Evolutionary conservation across 2,888 invertebrate species (phyloP), one percentile per base, ranked within the genome.

Genomic region (Hirtodrosophila cameraria): DNA sequence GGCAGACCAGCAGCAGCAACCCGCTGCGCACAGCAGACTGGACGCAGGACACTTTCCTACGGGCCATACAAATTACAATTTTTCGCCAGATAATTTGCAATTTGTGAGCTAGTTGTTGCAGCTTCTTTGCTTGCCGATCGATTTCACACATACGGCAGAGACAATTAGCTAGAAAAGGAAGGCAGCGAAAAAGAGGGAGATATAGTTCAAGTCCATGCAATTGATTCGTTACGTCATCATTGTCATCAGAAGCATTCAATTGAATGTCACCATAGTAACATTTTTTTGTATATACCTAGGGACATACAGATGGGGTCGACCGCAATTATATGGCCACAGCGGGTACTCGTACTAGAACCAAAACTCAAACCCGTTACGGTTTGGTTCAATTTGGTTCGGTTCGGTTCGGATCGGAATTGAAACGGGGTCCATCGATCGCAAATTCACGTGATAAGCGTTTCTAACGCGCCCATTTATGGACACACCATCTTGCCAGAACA

Each of bases 271-370:
- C 30, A 18, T 3, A 36, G 50, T 12, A 35, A 5, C 8, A 8
- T 36, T 41, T 6, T 30, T 18, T 11, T 64, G 46, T 41, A 59
- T 75, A 63, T n/a, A n/a, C n/a, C n/a, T n/a, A n/a, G n/a, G n/a
- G n/a, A n/a, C n/a, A n/a, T n/a, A n/a, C n/a, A n/a, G n/a, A 58
- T 76, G 60, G 65, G 61, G 59, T 81, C 83, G 76, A 83, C 83
- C 83, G 76, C 87, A 83, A 87, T 75, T 58, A 66, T 87, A 86
- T 87, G 68, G 83, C 86, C 79, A 83, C 86, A 85, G 87, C 86
- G 77, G 87, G 83, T 60, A 67, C 75, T 60, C 59, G 49, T 57
- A 20, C 35, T 3, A 18, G 11, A 18, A 18, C 18, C 18, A 1
- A 8, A 23, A 1, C 23, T 8, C 2, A 28, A n/a, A 35, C 18